Evolutionary conservation across 1,140 invertebrate genomes (phyloP).

Genomic region (Periplaneta americana): DNA sequence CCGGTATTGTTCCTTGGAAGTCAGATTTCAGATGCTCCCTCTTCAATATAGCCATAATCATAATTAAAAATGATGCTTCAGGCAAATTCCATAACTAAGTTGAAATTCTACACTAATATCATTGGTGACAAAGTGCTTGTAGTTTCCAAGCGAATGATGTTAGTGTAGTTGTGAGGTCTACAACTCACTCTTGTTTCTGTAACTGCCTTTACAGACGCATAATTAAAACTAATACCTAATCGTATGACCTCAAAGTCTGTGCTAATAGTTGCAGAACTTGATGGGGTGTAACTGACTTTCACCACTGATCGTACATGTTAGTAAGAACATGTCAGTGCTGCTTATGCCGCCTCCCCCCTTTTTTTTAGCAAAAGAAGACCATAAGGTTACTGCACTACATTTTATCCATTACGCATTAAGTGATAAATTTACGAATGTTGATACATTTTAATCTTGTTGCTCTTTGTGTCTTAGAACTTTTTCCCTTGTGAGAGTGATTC

Average conservation of each 20-base stretch:
- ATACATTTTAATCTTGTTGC: background rate
- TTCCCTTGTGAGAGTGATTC: background rate
- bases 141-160: background rate
- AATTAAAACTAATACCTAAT: background rate
- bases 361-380: background rate
- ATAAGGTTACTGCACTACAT: background rate
- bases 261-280: background rate
- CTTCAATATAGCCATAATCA: background rate
- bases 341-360: background rate
- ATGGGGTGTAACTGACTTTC: too few species aligned
- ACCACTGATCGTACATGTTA: background rate
- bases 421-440: background rate
- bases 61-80: background rate
- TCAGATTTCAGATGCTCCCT: background rate
- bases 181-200: background rate
- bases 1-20: background rate
- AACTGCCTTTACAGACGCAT: background rate
- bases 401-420: background rate
- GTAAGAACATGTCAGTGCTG: background rate
- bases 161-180: background rate
- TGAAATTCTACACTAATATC: background rate
- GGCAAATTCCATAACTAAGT: background rate
- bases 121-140: background rate
- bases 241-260: background rate
- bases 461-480: background rate